Percentiles rank a stretch among this genome's conserved stretches.
phyloP scores from a whole-genome alignment of 2,113 vertebrate species.

The Phycodurus eques region DNA sequence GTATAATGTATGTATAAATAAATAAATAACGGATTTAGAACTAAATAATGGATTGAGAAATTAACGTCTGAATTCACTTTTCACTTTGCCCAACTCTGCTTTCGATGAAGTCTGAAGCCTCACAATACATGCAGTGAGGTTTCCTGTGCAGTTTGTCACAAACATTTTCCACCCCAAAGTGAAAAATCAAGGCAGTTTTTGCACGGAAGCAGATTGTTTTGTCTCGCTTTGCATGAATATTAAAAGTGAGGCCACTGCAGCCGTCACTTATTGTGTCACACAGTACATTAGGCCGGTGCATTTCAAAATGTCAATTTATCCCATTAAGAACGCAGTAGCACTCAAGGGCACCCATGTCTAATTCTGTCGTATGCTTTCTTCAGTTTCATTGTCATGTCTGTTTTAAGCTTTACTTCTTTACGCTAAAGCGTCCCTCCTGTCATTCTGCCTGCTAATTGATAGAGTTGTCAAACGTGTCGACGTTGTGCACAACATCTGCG shows the following conservation, averaged over 20 bases:
- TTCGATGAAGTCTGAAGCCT: too few relatives aligned
- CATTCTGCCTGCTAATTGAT: conserved; percentile 14
- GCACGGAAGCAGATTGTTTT: background rate
- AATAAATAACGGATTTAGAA: too few relatives aligned
- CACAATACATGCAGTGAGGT: too few relatives aligned
- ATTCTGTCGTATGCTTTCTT: background rate
- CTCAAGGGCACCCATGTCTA: background rate
- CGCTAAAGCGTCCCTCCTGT: background rate
- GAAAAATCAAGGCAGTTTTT: too few relatives aligned
- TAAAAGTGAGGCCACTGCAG: background rate
- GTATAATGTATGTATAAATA: too few relatives aligned
- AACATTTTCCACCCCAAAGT: too few relatives aligned
- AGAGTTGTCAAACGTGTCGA: conserved; percentile 1
- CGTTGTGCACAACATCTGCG: conserved; percentile 8
- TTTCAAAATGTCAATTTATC: conserved; percentile 3
- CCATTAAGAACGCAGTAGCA: background rate
- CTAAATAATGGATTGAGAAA: too few relatives aligned
- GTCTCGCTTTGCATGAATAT: background rate
- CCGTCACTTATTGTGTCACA: background rate
- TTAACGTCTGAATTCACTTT: too few relatives aligned
- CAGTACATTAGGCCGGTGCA: background rate
- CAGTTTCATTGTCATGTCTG: background rate
- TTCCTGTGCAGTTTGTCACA: too few relatives aligned
- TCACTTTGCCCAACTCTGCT: too few relatives aligned
- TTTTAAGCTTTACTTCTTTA: background rate